Conservation (phyloP, 2,888 invertebrate genomes). For the Cantharis rustica region DNA sequence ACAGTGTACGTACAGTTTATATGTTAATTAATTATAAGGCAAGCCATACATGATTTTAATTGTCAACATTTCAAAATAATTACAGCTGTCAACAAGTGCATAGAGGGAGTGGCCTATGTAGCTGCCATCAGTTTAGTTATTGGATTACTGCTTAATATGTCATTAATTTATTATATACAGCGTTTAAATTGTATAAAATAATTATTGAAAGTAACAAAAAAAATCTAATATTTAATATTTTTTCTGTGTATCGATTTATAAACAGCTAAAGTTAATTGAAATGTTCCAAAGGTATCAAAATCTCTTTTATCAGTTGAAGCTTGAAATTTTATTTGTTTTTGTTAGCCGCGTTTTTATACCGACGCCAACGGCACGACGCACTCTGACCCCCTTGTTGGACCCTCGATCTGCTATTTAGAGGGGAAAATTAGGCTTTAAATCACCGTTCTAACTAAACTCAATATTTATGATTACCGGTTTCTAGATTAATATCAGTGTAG, state of each 20-base stretch:
- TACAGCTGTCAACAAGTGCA: too few species aligned
- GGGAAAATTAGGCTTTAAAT: neutral
- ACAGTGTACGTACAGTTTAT: too few species aligned
- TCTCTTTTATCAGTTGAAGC: neutral
- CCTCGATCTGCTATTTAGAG: neutral
- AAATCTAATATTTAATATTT: neutral
- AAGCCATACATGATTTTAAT: too few species aligned
- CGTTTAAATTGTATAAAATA: too few species aligned
- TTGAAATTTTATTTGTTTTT: neutral
- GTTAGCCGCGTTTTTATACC: neutral
- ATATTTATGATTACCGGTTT: neutral
- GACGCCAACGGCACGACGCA: neutral
- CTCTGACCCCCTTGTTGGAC: neutral
- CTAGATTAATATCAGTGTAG: neutral
- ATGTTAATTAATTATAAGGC: too few species aligned
- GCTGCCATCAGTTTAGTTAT: too few species aligned
- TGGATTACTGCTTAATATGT: too few species aligned
- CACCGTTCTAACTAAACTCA: neutral
- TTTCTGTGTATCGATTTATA: neutral
- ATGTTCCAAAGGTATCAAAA: neutral
- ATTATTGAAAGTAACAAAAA: too few species aligned
- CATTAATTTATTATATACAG: too few species aligned
- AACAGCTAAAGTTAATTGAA: neutral
- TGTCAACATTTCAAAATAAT: too few species aligned
- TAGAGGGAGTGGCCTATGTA: too few species aligned